Base-by-base conservation (phyloP, 1,140 invertebrate species). In the Drosophila hydei region DNA sequence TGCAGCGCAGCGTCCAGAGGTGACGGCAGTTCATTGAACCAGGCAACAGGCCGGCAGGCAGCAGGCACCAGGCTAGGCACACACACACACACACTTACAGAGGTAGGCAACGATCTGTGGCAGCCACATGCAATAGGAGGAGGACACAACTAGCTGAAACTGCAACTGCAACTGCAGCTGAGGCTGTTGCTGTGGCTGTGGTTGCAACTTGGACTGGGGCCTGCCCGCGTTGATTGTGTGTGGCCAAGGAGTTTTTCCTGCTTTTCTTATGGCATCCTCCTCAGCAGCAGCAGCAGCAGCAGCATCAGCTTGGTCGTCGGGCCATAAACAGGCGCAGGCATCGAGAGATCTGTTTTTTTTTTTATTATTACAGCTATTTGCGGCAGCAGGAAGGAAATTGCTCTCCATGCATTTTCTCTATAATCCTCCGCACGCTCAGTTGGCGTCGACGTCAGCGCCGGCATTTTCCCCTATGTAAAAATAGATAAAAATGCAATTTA, bases 401-500 rank as follows among this genome's bases (percentile, higher is more conserved):
- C 48, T 52, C 51, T 25, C 16, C 16, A 47, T 55, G 42, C 60
- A 78, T 76, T 51, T 69, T 76, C 72, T 75, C 79, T 77, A 64
- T 77, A 87, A 87, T 87, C 83, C 81, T 87, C 83, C 76, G 61
- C 64, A 33, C 48, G 52, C 51, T 58, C 59, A 68, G 38, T 42
- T 14, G n/a, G 6, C 38, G 38, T 40, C 38, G 5, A n/a, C 38
- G 38, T 40, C 23, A 14, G 16, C 42, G 71, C 64, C 83, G 80
- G 80, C 80, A 78, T 83, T 83, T 79, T 76, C 61, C 68, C 61
- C 67, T 45, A 70, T 72, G 71, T 87, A 88, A 88, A 87, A 87
- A 87, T 87, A 87, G 80, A 85, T 85, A 79, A 85, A 85, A 85
- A 85, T 85, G 80, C 83, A 87, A 87, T 87, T 77, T 87, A 76